These are phyloP conservation scores for Murina feae DNA, from an alignment of 2,113 vertebrate genomes.

Conservation along the genomic window DNA sequence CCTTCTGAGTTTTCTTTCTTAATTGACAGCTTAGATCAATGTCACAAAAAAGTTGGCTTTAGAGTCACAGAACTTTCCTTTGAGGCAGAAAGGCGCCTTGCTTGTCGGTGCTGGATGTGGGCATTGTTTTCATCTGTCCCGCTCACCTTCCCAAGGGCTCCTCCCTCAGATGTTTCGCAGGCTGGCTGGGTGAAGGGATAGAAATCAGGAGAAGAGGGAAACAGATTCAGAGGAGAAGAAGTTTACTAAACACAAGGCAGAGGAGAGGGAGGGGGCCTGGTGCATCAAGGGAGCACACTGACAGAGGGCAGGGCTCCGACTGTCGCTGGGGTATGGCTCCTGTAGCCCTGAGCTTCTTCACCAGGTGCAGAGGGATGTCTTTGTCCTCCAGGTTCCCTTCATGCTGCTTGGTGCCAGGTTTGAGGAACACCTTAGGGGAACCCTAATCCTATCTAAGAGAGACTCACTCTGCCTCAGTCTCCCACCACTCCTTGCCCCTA, in stretches of 20 bases:
- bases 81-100: neutral
- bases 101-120: neutral
- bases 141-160: neutral
- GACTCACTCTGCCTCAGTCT: neutral
- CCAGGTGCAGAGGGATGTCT: neutral
- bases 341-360: neutral
- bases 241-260: neutral
- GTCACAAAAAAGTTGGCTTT: neutral
- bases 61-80: neutral
- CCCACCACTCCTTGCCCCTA: too few relatives aligned
- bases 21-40: neutral
- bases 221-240: neutral
- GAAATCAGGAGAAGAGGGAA: neutral
- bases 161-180: neutral
- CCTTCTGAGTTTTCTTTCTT: neutral
- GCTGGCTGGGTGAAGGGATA: neutral
- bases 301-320: neutral
- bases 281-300: neutral
- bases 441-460: neutral
- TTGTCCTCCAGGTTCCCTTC: neutral
- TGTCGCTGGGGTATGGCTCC: neutral
- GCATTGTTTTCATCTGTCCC: rapidly evolving
- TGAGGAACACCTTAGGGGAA: neutral
- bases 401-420: neutral
- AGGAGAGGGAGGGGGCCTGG: neutral